These are phyloP conservation scores for Xanthia icteritia DNA, from an alignment of 2,888 invertebrate species.

Conservation along the genomic window DNA sequence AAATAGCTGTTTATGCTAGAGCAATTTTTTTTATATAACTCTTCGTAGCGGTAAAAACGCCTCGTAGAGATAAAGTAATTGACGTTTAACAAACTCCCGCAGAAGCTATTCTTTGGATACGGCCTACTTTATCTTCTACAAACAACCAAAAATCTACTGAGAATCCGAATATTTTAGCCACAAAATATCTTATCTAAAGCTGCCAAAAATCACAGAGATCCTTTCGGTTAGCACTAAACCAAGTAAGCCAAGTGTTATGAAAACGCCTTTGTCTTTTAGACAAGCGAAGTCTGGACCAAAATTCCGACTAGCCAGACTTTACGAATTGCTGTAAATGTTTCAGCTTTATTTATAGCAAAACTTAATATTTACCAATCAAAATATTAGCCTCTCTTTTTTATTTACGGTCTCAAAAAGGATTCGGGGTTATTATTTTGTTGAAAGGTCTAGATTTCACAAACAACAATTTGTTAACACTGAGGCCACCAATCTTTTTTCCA, in stretches of 20 bases:
- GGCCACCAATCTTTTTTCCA: background rate
- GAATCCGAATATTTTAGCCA: conserved; percentile 14
- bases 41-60: too few species aligned
- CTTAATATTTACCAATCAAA: background rate
- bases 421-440: background rate
- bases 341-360: conserved; percentile 17
- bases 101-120: conserved; percentile 13
- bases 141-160: conserved; percentile 17
- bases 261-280: conserved; percentile 19
- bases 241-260: conserved; percentile 5
- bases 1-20: background rate
- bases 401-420: background rate
- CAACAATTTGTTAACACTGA: background rate
- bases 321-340: background rate
- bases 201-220: conserved; percentile 46
- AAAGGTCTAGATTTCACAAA: background rate
- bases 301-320: background rate
- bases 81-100: background rate
- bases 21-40: too few species aligned
- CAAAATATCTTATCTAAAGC: conserved; percentile 44
- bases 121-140: conserved; percentile 15
- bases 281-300: conserved; percentile 16
- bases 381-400: background rate
- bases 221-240: conserved; percentile 24
- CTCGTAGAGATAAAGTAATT: conserved; percentile 8